Base-by-base conservation (phyloP, 2,113 vertebrate species). In the Dromaius novaehollandiae region DNA sequence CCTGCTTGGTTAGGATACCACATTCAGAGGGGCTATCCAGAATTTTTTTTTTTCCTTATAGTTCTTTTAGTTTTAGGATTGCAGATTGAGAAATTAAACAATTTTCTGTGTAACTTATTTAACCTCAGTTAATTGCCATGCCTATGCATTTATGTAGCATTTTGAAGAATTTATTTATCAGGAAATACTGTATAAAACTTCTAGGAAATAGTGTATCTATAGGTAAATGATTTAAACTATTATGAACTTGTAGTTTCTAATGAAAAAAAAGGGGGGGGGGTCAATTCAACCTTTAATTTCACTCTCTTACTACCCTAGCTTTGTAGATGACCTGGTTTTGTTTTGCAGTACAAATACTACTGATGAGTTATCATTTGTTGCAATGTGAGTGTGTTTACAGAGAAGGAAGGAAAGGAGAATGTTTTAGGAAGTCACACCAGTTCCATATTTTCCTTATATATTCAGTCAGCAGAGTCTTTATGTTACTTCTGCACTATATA, bases 81-180 rank as follows among this genome's bases (percentile, higher is more conserved):
- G 20, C 5, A 73, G 34, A 30, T 17, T 63, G 32, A 3, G 40
- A 61, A 65, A 18, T 1, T 2, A 1, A 56, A 13, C 19, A 10
- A 28, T 34, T 42, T 51, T 86, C 28, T 48, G 8, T 36, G 4
- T 42, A 28, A 36, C 58, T 30, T 42, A 34, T 34, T 56, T 63
- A 71, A 76, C 44, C 6, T 55, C 11, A 1, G 8, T 5, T 53
- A 66, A n/a, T 70, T 58, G 56, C 5, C 61, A 7, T 81, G 18
- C 6, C 22, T 86, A 9, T 51, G 13, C 1, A 5, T 14, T 64
- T 64, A 32, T 3, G 1, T 53, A 1, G 5, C 0, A 16, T 69
- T 80, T 61, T 48, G 0, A 58, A 91, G 5, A 40, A 50, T 19
- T 74, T 13, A 5, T 6, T 86, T 4, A 63, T 51, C 6, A 53